Evolutionary conservation across 2,797 vertebrate genomes (phyloP).

Genomic region (Lagorchestes hirsutus): DNA sequence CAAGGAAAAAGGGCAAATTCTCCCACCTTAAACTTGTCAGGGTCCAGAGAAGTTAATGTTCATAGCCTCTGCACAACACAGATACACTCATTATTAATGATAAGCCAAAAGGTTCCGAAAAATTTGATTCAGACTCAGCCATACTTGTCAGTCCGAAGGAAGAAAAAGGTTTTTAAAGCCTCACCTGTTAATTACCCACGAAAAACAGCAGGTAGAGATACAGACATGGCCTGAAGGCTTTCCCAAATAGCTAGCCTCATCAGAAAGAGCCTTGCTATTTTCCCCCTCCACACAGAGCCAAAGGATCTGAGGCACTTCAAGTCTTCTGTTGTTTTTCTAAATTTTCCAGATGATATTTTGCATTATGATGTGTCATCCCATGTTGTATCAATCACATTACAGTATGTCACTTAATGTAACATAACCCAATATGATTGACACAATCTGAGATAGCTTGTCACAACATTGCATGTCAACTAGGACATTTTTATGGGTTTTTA

Average conservation of each 20-base stretch:
- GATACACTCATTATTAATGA: constrained; percentile 76
- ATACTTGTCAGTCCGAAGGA: constrained; percentile 72
- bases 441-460: constrained; percentile 85
- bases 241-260: constrained; percentile 53
- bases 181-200: constrained; percentile 68
- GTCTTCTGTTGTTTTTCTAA: constrained; percentile 74
- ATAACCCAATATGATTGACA: constrained; percentile 84
- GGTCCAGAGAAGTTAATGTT: constrained; percentile 66
- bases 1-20: background rate
- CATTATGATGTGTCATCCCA: constrained; percentile 83
- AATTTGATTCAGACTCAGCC: constrained; percentile 71
- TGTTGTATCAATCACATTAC: constrained; percentile 85
- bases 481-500: constrained; percentile 76
- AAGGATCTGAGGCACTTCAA: constrained; percentile 24
- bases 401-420: constrained; percentile 85
- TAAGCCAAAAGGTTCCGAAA: constrained; percentile 71
- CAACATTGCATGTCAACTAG: constrained; percentile 80
- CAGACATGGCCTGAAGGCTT: constrained; percentile 47
- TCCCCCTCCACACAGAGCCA: constrained; percentile 51
- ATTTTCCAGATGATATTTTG: constrained; percentile 85
- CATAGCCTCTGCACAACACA: constrained; percentile 65
- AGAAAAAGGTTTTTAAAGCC: constrained; percentile 17
- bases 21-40: constrained; percentile 50
- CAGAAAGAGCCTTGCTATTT: constrained; percentile 58
- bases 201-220: constrained; percentile 66